phyloP scores from a whole-genome alignment of 2,797 vertebrate genomes.

The Adelosebastes latens region DNA sequence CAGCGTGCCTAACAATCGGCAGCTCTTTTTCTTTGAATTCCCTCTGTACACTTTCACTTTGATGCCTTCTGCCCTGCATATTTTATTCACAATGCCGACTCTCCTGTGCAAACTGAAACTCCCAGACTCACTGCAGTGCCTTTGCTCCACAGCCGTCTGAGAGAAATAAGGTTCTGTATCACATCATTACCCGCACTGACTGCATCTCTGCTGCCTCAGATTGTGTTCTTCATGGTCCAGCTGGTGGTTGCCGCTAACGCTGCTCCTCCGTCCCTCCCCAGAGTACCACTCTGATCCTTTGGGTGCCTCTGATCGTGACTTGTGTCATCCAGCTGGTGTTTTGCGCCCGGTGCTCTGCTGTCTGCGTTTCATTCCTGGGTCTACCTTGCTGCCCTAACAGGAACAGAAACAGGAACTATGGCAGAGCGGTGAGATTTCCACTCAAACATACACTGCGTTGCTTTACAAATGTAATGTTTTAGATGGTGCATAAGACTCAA shows the following conservation, averaged over 20 bases:
- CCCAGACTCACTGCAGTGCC: slow-evolving; percentile 3
- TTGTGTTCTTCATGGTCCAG: slow-evolving; percentile 16
- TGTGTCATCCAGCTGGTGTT: slow-evolving; percentile 84
- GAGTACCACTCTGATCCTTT: slow-evolving; percentile 92
- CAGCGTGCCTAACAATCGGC: slow-evolving; percentile 16
- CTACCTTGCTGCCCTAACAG: slow-evolving; percentile 60
- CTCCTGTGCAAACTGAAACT: slow-evolving; percentile 11
- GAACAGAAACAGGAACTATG: slow-evolving; percentile 18
- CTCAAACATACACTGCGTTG: not conserved
- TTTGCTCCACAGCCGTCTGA: not conserved
- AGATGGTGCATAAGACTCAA: not conserved
- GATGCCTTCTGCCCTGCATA: slow-evolving; percentile 19
- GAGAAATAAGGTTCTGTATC: not conserved
- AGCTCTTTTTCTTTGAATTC: slow-evolving; percentile 16
- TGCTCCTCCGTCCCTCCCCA: slow-evolving; percentile 53
- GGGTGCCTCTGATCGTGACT: slow-evolving; percentile 88
- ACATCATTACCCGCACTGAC: not conserved
- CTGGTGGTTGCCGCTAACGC: slow-evolving; percentile 20
- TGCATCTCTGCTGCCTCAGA: not conserved
- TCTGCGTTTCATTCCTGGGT: slow-evolving; percentile 75
- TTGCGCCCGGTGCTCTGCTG: slow-evolving; percentile 78
- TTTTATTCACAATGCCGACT: slow-evolving; percentile 25
- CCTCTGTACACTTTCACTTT: slow-evolving; percentile 7
- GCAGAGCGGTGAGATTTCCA: slow-evolving; percentile 63
- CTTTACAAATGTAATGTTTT: not conserved